These are phyloP conservation scores for Eulacestoma nigropectus DNA, from an alignment of 2,113 vertebrate species.

Conservation along the genomic window DNA sequence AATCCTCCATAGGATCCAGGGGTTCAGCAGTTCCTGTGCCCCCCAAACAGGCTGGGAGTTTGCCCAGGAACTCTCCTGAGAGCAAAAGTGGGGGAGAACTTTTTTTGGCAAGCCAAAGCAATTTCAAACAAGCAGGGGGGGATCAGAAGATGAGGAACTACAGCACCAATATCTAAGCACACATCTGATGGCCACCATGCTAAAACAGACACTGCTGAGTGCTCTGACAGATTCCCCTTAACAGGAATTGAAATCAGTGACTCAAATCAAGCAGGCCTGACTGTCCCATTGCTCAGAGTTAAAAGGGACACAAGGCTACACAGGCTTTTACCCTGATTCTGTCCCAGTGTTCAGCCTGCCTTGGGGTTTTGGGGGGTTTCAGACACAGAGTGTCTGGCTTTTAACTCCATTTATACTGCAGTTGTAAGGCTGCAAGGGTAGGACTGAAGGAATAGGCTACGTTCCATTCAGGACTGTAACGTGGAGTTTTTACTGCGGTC, in stretches of 20 bases:
- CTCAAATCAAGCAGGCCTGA: not conserved
- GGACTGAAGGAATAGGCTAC: not conserved
- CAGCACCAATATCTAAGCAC: not conserved
- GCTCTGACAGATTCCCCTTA: not conserved
- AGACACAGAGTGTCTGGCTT: not conserved
- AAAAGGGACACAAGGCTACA: not conserved
- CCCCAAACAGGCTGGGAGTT: not conserved
- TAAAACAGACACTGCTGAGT: not conserved
- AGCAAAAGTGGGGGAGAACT: not conserved
- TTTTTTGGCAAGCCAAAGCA: not conserved
- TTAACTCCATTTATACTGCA: not conserved
- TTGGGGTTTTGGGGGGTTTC: not conserved
- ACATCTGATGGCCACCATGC: not conserved
- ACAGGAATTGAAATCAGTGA: not conserved
- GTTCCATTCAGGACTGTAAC: fast-evolving
- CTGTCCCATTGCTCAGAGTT: not conserved
- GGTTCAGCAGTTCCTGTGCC: not conserved
- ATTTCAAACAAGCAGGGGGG: not conserved
- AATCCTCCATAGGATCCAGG: not conserved
- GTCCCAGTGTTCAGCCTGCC: not conserved
- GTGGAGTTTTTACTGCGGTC: not conserved
- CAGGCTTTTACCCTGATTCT: not conserved
- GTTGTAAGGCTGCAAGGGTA: not conserved
- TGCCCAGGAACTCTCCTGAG: not conserved
- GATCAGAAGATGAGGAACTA: not conserved